These are phyloP conservation scores for Poecilia latipinna DNA, from an alignment of 2,113 vertebrate genomes.

Conservation along the genomic window DNA sequence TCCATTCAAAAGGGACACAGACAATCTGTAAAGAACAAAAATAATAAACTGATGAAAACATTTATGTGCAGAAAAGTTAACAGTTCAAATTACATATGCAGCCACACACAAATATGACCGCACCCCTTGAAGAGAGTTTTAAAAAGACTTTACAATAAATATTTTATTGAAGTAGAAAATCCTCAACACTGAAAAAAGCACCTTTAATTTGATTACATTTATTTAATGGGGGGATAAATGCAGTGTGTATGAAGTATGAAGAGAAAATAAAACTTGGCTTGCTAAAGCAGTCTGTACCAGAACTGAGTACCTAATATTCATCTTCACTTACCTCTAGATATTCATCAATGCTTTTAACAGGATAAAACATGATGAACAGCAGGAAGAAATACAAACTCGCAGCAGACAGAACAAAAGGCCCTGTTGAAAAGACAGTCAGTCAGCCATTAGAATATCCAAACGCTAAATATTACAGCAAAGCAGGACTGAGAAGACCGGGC, in stretches of 20 bases:
- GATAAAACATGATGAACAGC: constrained; percentile 90
- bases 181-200: not conserved
- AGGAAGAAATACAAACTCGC: constrained; percentile 76
- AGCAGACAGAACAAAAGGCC: constrained; percentile 78
- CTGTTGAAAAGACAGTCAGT: constrained; percentile 48
- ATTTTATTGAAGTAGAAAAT: not conserved
- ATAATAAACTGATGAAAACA: not conserved
- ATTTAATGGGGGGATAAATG: no score
- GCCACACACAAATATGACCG: no score
- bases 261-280: not conserved
- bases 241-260: not conserved
- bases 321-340: constrained; percentile 86
- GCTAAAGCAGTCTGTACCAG: not conserved
- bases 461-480: not conserved
- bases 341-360: constrained; percentile 78
- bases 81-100: not conserved
- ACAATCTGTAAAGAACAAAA: constrained; percentile 82
- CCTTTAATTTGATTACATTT: not conserved
- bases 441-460: not conserved
- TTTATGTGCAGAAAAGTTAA: not conserved
- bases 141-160: not conserved
- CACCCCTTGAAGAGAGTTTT: no score
- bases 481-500: not conserved
- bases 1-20: constrained; percentile 91
- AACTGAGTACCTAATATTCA: not conserved